Evolutionary conservation across 2,797 vertebrate genomes (phyloP), one percentile per base, ranked within the genome.

Genomic region (Anguilla anguilla): DNA sequence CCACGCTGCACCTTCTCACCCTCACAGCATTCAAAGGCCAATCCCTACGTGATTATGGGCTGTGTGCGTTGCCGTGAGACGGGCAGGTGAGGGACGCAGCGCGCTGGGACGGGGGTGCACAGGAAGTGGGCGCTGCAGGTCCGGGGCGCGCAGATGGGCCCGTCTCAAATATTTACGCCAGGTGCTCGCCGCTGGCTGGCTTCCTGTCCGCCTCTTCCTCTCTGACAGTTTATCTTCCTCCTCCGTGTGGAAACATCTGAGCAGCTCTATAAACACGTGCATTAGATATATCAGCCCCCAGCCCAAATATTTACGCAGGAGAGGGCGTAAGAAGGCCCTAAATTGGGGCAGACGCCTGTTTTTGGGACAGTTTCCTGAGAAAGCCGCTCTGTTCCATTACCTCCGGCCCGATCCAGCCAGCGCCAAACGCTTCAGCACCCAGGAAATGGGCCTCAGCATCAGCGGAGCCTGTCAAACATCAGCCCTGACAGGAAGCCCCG

Each of bases 301-400:
- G 43, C 77, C 77, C 77, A 81, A 81, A 81, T 81, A 81, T 81
- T 81, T 81, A 81, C 49, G 77, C 77, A 51, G 77, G 77, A 51
- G 77, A 49, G 43, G 77, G 43, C 11, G 43, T 81, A 6, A 49
- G 43, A 81, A 51, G 49, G 39, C 39, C n/a, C 43, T 81, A 51
- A 51, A 51, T 49, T n/a, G 22, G 46, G 0, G 39, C 77, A 81
- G 77, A 81, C 19, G 77, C 46, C 22, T 25, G 19, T 7, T n/a
- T 49, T 67, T 81, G 77, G 77, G 77, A 81, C 77, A 81, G 77
- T 81, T 81, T 81, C 77, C 77, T 51, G 46, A 43, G 17, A 79
- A 79, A 79, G 35, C 15, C 15, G 35, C 10, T 6, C 17, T 4
- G 74, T 10, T 81, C 77, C 77, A 81, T 81, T 81, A 22, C 39